Evolutionary conservation across 2,888 invertebrate species (phyloP), one percentile per base, ranked within the genome.

Genomic region (Isotomurus palustris): DNA sequence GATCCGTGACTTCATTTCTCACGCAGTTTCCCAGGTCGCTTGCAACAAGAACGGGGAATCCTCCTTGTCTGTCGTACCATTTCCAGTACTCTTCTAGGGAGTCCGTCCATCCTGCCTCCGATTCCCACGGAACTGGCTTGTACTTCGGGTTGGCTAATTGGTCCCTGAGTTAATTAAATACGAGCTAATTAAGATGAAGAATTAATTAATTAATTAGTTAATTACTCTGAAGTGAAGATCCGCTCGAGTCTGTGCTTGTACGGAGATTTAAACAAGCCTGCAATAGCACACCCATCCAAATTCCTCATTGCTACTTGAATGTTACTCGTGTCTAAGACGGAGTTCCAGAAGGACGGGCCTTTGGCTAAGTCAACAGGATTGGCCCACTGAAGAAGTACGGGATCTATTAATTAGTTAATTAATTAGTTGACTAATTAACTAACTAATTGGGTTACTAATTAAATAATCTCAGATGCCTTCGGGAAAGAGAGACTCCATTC

Each of bases 261-360:
- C 29, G 58, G 58, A 27, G 56, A 47, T 17, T 47, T 22, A 17
- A 38, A 6, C 24, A 62, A 58, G 5, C 53, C 56, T 4, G 58
- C 62, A 10, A 49, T 36, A 8, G 56, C 60, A 53, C 60, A 60
- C 12, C 56, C 65, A 50, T 66, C 65, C 45, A 66, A 53, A 55
- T 62, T 66, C 36, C 55, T 48, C 65, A 62, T 62, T 29, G 58
- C 56, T 43, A 52, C 25, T 47, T 60, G 55, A 25, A 60, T 56
- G 47, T 66, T 53, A 17, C 41, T 28, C 25, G 58, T 54, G 3
- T 56, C 54, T 44, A 62, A 24, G 8, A 62, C 55, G 32, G 56
- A 58, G 41, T 62, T 66, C 62, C 62, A 66, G 29, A 62, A 57
- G 2, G 48, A 44, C 2, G 51, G 40, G n/a, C 54, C 55, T 12